A percentile compares a stretch with the other conserved stretches of the same genome.
Evolutionary conservation across 2,797 vertebrate genomes (phyloP).

Genomic region (Rallus crepitans): DNA sequence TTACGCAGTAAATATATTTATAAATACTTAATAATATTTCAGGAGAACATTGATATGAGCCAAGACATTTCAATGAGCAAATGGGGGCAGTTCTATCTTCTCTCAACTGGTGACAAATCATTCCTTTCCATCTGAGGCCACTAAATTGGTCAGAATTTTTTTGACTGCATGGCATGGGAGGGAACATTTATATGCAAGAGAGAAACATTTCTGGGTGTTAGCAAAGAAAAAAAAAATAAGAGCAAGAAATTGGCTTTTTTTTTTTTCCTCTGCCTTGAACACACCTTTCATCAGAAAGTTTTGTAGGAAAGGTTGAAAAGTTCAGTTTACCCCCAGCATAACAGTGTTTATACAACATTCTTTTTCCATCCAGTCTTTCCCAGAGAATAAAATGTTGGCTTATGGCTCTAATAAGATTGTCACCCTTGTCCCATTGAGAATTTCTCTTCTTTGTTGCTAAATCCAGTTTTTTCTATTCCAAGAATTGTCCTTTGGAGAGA

Average conservation of each 20-base stretch:
- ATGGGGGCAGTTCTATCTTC: neutral
- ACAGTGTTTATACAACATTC: neutral
- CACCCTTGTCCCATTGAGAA: neutral
- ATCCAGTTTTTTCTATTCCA: neutral
- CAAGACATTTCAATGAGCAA: neutral
- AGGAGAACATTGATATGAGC: neutral
- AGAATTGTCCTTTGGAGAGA: neutral
- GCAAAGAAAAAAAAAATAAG: neutral
- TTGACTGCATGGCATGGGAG: neutral
- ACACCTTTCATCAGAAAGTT: neutral
- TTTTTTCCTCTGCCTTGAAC: neutral
- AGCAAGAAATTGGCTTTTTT: neutral
- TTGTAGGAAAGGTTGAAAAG: conserved; percentile 4
- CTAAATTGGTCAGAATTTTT: neutral
- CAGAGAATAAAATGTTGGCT: neutral
- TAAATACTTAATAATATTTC: neutral
- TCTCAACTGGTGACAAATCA: neutral
- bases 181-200: neutral
- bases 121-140: neutral
- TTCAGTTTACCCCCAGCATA: neutral
- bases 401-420: neutral
- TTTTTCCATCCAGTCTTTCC: neutral
- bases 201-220: neutral
- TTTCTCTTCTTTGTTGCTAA: neutral
- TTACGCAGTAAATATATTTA: neutral